Evolutionary conservation across 2,797 vertebrate species (phyloP).

Genomic region (Phrynocephalus forsythii): DNA sequence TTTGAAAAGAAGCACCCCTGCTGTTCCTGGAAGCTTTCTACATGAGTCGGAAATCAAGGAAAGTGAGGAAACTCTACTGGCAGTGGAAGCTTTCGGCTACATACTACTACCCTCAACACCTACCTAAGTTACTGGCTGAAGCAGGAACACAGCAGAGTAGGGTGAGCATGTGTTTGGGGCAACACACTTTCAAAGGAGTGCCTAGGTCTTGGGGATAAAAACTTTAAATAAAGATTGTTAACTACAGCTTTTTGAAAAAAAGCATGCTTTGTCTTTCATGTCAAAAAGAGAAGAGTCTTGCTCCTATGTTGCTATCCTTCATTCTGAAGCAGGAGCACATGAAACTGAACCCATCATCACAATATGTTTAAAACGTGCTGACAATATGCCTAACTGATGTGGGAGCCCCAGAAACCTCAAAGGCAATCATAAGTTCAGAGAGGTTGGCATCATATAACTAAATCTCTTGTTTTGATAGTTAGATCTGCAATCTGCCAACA

Average conservation of each 20-base stretch:
- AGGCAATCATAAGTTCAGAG: conserved; percentile 43
- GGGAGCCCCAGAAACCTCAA: conserved; percentile 41
- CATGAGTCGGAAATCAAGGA: too few relatives aligned
- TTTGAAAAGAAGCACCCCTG: background rate
- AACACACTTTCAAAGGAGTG: too few relatives aligned
- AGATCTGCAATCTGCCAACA: conserved; percentile 20
- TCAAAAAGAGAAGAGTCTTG: background rate
- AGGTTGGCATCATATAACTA: conserved; percentile 46
- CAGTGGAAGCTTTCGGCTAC: too few relatives aligned
- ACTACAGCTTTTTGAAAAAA: conserved; percentile 29
- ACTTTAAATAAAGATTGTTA: conserved; percentile 27
- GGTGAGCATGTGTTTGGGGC: conserved; percentile 46
- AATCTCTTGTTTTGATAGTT: conserved; percentile 14
- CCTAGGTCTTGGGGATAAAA: conserved; percentile 45
- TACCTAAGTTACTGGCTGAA: too few relatives aligned
- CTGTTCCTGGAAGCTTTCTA: background rate
- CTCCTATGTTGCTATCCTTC: background rate
- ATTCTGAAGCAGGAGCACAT: conserved; percentile 21
- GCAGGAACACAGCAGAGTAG: too few relatives aligned
- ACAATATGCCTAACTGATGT: conserved; percentile 16
- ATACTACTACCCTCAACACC: too few relatives aligned
- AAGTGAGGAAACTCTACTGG: too few relatives aligned
- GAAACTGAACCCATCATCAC: background rate
- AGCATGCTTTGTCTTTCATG: conserved; percentile 33
- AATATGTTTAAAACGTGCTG: conserved; percentile 48